A percentile compares a stretch with the other conserved stretches of the same genome.
phyloP scores from a whole-genome alignment of 2,113 vertebrate species.

The Isichthys henryi region DNA sequence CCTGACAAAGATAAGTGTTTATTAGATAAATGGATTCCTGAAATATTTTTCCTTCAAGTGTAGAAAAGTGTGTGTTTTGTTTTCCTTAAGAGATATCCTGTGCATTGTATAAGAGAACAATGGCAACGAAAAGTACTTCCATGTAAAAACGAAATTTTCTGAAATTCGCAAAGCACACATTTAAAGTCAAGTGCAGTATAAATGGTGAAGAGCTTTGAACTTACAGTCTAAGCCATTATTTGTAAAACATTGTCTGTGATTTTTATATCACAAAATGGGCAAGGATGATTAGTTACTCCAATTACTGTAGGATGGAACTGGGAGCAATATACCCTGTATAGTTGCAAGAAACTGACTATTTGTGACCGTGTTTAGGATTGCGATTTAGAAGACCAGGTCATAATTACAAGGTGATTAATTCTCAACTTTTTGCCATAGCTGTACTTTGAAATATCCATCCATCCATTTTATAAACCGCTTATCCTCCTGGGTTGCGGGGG shows the following conservation, averaged over 20 bases:
- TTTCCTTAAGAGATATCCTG: background rate
- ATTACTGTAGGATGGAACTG: background rate
- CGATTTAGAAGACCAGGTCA: background rate
- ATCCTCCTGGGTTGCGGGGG: too few species aligned
- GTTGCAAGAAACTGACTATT: background rate
- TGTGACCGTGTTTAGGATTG: background rate
- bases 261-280: background rate
- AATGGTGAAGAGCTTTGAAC: background rate
- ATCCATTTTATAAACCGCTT: too few species aligned
- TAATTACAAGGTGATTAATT: background rate
- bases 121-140: background rate
- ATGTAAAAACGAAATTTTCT: background rate
- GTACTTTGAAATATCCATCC: background rate
- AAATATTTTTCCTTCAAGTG: background rate
- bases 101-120: background rate
- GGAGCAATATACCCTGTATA: background rate
- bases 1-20: background rate
- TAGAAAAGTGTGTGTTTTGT: background rate
- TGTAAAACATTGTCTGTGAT: background rate
- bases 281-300: background rate
- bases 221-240: background rate
- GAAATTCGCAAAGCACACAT: background rate
- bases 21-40: background rate
- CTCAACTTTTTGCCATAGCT: background rate
- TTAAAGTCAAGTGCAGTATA: background rate